These are phyloP conservation scores for Eulimnadia texana DNA, from an alignment of 1,140 invertebrate genomes.

Conservation along the genomic window DNA sequence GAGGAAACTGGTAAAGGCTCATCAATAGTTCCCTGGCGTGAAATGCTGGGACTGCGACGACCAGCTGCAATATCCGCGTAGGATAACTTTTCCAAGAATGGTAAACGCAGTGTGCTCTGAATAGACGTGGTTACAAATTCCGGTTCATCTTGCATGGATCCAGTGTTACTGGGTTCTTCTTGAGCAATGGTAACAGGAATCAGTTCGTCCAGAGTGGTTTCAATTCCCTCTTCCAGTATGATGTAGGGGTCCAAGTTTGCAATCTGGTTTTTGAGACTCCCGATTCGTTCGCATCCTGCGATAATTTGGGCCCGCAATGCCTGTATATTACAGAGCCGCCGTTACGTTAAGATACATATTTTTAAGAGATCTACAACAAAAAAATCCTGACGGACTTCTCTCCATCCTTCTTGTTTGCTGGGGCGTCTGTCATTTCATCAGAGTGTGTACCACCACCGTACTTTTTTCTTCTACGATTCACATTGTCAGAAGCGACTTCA, in stretches of 20 bases:
- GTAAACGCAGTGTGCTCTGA: background rate
- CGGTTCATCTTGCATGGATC: background rate
- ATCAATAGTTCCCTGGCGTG: slow-evolving; percentile 9
- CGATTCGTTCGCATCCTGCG: slow-evolving; percentile 45
- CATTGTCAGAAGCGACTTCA: background rate
- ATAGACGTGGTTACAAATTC: background rate
- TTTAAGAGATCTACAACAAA: no score
- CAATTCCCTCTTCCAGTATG: slow-evolving; percentile 14
- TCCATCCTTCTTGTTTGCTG: slow-evolving; percentile 3
- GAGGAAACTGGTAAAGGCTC: background rate
- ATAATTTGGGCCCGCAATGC: slow-evolving; percentile 47
- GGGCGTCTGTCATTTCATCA: slow-evolving; percentile 10
- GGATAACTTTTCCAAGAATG: slow-evolving; percentile 23
- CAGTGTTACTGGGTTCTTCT: background rate
- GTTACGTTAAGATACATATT: no score
- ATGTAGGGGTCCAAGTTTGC: slow-evolving; percentile 55
- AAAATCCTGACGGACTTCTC: no score
- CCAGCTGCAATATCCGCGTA: slow-evolving; percentile 40
- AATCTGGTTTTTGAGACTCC: slow-evolving; percentile 48
- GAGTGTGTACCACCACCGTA: slow-evolving; percentile 7
- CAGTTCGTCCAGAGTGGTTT: background rate
- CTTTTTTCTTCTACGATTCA: background rate
- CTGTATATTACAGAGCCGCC: slow-evolving; percentile 37
- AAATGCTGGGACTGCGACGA: slow-evolving; percentile 28
- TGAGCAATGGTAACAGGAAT: background rate